Evolutionary conservation across 2,113 vertebrate species (phyloP), one percentile per base, ranked within the genome.

Genomic region (Cervus canadensis): DNA sequence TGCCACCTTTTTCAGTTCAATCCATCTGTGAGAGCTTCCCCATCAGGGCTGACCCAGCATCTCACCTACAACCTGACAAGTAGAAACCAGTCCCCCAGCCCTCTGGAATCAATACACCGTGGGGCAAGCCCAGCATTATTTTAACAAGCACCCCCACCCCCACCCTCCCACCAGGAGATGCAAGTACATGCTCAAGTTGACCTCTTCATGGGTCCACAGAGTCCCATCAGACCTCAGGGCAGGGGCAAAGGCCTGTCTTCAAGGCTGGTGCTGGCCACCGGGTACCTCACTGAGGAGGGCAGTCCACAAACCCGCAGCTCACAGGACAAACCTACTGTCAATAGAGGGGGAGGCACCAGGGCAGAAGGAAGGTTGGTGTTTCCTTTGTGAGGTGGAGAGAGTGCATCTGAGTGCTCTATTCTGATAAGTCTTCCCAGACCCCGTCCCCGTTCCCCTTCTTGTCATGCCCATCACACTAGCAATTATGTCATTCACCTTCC

Each of bases 401-500:
- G 17, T 7, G 16, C 25, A 17, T 59, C 12, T 54, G 33, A 54
- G 79, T 28, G 16, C 74, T 92, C 7, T 17, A 0, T 56, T 71
- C 59, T 45, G 16, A 45, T 33, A 19, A 88, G 28, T n/a, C 28
- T 64, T n/a, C 54, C 43, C 6, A 4, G 45, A 2, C 33, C 4
- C 3, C 26, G 0, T 60, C 57, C 36, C 25, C 7, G 1, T 5
- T 19, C 7, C 6, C 81, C 48, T 45, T 64, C 52, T 4, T 12
- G 36, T 9, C 28, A 19, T 28, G 16, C 40, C 8, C 19, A 2
- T 74, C 71, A 30, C 60, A 48, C 26, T 57, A 43, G 6, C 6
- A 19, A 16, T 85, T 43, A 19, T 50, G 36, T 45, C 1, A n/a
- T 25, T 79, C 94, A 43, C 14, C 45, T 36, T 62, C 3, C 52